Conservation (phyloP, 2,888 invertebrate species). For the Eurois occulta region DNA sequence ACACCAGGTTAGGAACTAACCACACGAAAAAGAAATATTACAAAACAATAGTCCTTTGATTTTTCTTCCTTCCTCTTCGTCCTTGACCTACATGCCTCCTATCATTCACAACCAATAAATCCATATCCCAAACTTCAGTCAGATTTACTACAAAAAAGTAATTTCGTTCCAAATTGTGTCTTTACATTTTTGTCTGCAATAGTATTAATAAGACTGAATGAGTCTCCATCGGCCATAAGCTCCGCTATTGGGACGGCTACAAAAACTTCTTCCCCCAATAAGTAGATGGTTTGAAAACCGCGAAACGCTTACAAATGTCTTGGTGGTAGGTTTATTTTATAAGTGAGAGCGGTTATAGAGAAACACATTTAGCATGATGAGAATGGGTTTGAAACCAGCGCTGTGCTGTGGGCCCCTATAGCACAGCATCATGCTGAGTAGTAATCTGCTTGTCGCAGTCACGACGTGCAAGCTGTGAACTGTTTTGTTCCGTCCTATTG, state of each 20-base stretch:
- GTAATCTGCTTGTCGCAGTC: too few species aligned
- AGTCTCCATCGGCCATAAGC: conserved; percentile 64
- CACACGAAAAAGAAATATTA: background rate
- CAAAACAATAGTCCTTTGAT: background rate
- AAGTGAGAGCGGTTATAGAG: conserved; percentile 34
- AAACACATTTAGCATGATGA: background rate
- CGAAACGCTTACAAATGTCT: conserved; percentile 66
- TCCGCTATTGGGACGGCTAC: conserved; percentile 62
- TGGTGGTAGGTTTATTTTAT: conserved; percentile 32
- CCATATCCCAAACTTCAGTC: conserved; percentile 24
- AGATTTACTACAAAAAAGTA: conserved; percentile 52
- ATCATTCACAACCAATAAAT: conserved; percentile 8
- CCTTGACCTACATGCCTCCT: conserved; percentile 9
- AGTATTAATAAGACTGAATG: conserved; percentile 66
- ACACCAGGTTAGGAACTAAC: background rate
- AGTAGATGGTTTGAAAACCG: conserved; percentile 70
- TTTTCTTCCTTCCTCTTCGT: background rate
- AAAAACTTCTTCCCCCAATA: conserved; percentile 70
- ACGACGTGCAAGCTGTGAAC: too few species aligned
- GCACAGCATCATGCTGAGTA: too few species aligned
- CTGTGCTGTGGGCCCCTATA: too few species aligned
- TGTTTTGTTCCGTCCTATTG: too few species aligned
- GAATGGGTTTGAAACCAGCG: background rate
- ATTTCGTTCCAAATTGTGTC: conserved; percentile 62
- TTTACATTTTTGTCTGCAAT: conserved; percentile 58